Evolutionary conservation across 2,797 vertebrate genomes (phyloP).

Genomic region (Enteromius argenteus): DNA sequence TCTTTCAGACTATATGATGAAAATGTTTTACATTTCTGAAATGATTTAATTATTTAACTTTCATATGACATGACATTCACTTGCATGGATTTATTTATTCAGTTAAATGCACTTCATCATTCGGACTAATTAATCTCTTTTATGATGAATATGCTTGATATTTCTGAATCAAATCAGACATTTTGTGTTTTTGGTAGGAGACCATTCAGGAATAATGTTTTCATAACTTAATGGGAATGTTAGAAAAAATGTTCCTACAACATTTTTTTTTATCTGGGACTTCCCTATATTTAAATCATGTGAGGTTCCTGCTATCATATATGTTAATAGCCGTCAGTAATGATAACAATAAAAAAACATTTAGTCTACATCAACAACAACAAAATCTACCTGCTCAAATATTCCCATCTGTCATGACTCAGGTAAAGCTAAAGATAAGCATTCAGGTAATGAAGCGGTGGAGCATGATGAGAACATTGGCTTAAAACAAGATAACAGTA

Average conservation of each 20-base stretch:
- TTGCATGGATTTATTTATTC: not conserved
- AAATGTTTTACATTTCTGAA: not conserved
- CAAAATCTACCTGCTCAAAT: not conserved
- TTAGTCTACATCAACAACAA: not conserved
- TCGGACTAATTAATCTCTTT: not conserved
- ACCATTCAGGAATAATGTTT: not conserved
- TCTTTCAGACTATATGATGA: not conserved
- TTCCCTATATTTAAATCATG: not conserved
- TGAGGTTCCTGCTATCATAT: not conserved
- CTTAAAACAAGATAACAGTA: conserved; percentile 40
- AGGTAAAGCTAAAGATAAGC: conserved; percentile 36
- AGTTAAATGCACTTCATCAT: not conserved
- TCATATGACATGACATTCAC: not conserved
- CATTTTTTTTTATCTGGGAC: not conserved
- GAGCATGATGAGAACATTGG: conserved; percentile 28
- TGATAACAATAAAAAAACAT: not conserved
- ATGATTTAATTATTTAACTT: not conserved
- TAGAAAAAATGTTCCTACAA: not conserved
- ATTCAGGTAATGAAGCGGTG: not conserved
- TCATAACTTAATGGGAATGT: not conserved
- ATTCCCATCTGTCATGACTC: conserved; percentile 17
- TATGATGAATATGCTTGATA: not conserved
- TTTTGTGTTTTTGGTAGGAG: not conserved
- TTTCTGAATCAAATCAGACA: not conserved
- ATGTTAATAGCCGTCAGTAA: not conserved